Percentiles rank a stretch among this genome's conserved stretches.
Evolutionary conservation across 2,888 invertebrate genomes (phyloP).

Genomic region (Urechis unicinctus): DNA sequence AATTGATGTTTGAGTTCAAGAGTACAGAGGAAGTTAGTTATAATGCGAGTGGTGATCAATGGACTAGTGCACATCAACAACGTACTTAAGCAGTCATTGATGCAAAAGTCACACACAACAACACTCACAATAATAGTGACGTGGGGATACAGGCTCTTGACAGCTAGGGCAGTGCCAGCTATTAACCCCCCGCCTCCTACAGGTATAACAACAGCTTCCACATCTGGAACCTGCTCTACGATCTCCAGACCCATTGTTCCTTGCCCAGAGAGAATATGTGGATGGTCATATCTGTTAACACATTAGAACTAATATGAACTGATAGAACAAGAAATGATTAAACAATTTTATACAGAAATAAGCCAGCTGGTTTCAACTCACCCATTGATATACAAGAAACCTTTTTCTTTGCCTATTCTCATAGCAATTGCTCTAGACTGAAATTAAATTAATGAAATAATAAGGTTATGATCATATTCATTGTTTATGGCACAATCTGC

Average conservation of each 20-base stretch:
- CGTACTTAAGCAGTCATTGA: neutral
- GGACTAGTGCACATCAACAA: too few species aligned
- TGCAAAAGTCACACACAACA: neutral
- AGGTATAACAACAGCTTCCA: conserved; percentile 85
- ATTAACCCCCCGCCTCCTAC: conserved; percentile 91
- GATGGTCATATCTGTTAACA: conserved; percentile 76
- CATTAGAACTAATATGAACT: neutral
- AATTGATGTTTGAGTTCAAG: too few species aligned
- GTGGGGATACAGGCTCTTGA: conserved; percentile 77
- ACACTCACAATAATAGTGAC: conserved; percentile 77
- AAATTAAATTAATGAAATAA: neutral
- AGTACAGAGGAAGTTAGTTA: too few species aligned
- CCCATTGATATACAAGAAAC: conserved; percentile 82
- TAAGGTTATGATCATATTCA: neutral
- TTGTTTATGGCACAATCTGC: too few species aligned
- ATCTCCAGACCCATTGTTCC: conserved; percentile 92
- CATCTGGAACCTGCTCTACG: conserved; percentile 76
- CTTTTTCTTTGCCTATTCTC: conserved; percentile 64
- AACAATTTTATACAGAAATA: too few species aligned
- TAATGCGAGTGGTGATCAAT: too few species aligned
- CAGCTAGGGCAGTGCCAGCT: conserved; percentile 82
- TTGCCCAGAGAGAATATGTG: conserved; percentile 89
- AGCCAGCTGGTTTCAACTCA: conserved; percentile 42
- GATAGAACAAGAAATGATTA: too few species aligned
- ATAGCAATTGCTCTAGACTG: conserved; percentile 72